Evolutionary conservation across 2,888 invertebrate genomes (phyloP), one percentile per base, ranked within the genome.

Genomic region (Sphaerophoria rueppellii): DNA sequence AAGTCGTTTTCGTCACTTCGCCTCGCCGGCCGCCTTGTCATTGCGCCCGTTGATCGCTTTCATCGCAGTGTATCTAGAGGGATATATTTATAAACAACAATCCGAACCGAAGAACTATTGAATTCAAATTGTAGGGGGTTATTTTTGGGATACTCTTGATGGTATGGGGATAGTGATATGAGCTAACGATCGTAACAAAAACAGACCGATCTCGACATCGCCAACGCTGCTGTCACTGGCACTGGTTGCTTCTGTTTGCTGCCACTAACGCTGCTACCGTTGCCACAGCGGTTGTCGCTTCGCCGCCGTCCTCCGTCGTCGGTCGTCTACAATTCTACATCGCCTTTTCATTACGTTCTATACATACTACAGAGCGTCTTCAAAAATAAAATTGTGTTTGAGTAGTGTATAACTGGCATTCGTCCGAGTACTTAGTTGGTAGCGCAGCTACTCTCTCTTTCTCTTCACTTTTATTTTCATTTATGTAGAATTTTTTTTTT

Each of bases 61-160:
- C 43, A 9, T 50, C 14, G 75, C 24, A 24, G 24, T 24, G 24
- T 24, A 2, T 24, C 24, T 80, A 75, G 80, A 80, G 83, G 37
- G 54, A n/a, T 81, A 76, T 85, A 85, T 83, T 80, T 83, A 80
- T 83, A 83, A 75, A 24, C 24, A 76, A 43, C 67, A 67, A 6
- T 54, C 50, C 60, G 40, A 60, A 5, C 78, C 79, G 74, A 81
- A 24, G 24, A 24, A 85, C 85, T 85, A 85, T 85, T 85, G 63
- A 87, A 87, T 81, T 60, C 24, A 40, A 60, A 65, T 43, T 87
- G 88, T 88, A 89, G 89, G 89, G 89, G 89, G 88, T 89, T 89
- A 89, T 89, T 89, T 89, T 89, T 89, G 89, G 89, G 89, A 88
- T 89, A 88, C 88, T 88, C 24, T 87, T 89, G 88, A 86, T 86